Percentiles rank a stretch among this genome's conserved stretches.
phyloP scores from a whole-genome alignment of 2,113 vertebrate species.

The Apistogramma diplotaenia region DNA sequence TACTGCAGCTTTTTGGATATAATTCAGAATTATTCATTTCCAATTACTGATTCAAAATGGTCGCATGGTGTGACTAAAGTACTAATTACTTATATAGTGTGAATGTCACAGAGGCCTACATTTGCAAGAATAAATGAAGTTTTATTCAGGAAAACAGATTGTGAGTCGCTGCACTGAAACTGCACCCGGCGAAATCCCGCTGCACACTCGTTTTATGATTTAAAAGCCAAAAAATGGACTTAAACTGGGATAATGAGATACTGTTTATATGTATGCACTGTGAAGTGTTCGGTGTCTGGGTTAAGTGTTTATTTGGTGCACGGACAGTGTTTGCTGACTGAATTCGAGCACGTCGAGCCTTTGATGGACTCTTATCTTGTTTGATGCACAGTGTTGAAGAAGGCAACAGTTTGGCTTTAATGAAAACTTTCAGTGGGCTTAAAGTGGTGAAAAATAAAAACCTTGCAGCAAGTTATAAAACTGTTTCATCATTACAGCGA shows the following conservation, averaged over 20 bases:
- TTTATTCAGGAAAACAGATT: not conserved
- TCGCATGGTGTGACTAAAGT: conserved; percentile 18
- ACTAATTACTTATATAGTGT: conserved; percentile 10
- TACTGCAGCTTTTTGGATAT: conserved; percentile 30
- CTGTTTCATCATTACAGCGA: not conserved
- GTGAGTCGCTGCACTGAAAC: not conserved
- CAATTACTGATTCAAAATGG: conserved; percentile 44
- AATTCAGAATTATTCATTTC: conserved; percentile 54
- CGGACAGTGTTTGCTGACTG: not conserved
- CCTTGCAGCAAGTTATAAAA: not conserved
- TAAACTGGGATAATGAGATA: not conserved
- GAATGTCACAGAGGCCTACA: not conserved
- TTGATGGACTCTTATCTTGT: not conserved
- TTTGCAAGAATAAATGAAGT: not conserved
- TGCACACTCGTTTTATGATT: fast-evolving
- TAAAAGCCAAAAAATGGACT: not conserved
- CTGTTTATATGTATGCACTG: not conserved
- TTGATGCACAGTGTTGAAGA: not conserved
- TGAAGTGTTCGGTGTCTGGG: not conserved
- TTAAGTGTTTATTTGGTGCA: no score
- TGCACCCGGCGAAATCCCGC: not conserved
- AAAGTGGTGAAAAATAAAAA: not conserved
- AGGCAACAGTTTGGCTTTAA: not conserved
- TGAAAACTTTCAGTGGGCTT: not conserved
- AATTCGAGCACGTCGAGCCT: not conserved